Evolutionary conservation across 2,888 invertebrate genomes (phyloP).

Genomic region (Xanthorhoe spadicearia): DNA sequence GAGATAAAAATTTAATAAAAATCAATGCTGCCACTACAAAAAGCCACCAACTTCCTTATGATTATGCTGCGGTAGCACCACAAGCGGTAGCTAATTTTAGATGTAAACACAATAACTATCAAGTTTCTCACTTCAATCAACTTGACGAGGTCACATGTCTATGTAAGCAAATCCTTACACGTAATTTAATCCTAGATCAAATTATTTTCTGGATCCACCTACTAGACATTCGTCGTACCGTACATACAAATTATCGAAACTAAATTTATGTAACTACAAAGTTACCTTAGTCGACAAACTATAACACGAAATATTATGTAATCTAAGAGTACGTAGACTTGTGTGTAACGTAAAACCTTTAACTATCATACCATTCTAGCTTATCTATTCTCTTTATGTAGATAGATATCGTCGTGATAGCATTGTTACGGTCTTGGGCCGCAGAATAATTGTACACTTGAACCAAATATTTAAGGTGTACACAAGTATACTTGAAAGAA

Average conservation of each 20-base stretch:
- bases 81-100: no score
- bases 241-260: not conserved
- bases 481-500: conserved; percentile 17
- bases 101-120: no score
- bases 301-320: not conserved
- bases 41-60: no score
- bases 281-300: not conserved
- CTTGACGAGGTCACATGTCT: no score
- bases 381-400: conserved; percentile 25
- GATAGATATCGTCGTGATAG: conserved; percentile 32
- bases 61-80: no score
- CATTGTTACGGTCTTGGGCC: conserved; percentile 35
- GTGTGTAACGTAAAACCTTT: not conserved
- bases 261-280: not conserved
- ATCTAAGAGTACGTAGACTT: conserved; percentile 1
- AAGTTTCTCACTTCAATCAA: no score
- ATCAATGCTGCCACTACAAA: no score
- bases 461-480: conserved; percentile 19
- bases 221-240: no score
- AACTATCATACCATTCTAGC: conserved; percentile 2
- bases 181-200: no score
- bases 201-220: no score
- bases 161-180: no score
- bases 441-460: conserved; percentile 31
- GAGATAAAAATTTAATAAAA: no score